Evolutionary conservation across 2,888 invertebrate species (phyloP).

Genomic region (Mystacides longicornis): DNA sequence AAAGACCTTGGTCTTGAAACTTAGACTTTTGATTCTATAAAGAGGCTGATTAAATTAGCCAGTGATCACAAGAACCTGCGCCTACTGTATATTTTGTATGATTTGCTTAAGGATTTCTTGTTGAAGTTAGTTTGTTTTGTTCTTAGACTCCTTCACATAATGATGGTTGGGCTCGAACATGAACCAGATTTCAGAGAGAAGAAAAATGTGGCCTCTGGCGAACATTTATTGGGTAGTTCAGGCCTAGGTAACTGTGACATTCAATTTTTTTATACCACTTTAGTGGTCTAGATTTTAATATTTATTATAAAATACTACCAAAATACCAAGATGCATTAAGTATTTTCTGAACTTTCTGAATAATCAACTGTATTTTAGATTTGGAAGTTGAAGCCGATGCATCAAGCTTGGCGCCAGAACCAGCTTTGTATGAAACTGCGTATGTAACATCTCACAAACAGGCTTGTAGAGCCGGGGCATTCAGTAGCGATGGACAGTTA

Average conservation of each 20-base stretch:
- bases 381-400: constrained; percentile 96
- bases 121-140: too few relatives aligned
- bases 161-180: constrained; percentile 76
- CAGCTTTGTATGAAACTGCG: constrained; percentile 95
- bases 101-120: too few relatives aligned
- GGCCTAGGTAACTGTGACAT: constrained; percentile 56
- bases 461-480: constrained; percentile 91
- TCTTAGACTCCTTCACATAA: constrained; percentile 78
- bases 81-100: too few relatives aligned
- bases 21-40: too few relatives aligned
- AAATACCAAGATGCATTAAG: too few relatives aligned
- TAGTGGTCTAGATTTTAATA: background rate
- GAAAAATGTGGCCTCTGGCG: constrained; percentile 46
- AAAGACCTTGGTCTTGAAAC: too few relatives aligned
- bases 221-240: constrained; percentile 55
- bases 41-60: too few relatives aligned
- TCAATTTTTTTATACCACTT: background rate
- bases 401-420: constrained; percentile 88
- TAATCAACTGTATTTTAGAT: constrained; percentile 49
- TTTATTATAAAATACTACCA: too few relatives aligned
- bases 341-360: too few relatives aligned
- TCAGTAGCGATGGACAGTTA: constrained; percentile 89
- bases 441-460: constrained; percentile 98
- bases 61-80: too few relatives aligned
- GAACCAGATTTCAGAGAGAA: constrained; percentile 69